Evolutionary conservation across 35 echinoderm and acorn worm species (phyloP), one percentile per base, ranked within the genome.

Genomic region (Apostichopus californicus): DNA sequence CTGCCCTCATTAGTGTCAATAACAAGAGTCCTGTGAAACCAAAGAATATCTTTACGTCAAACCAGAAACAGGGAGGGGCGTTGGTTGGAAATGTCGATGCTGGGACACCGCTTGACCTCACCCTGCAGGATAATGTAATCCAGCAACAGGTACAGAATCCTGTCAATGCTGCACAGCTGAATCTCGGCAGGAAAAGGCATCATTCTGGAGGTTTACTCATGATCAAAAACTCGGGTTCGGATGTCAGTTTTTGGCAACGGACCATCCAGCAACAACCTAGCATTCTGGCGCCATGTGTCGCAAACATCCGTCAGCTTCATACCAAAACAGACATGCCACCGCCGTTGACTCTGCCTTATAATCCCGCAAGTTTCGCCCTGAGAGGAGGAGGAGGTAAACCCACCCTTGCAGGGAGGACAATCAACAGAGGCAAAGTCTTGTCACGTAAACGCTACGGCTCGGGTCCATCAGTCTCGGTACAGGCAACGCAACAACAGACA

Each of bases 1-100:
- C 89, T 21, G 28, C 71, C 12, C 73, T 91, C 53, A 91, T 91
- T 18, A 91, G 89, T 73, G 73, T 78, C 21, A 91, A 91, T 20
- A 91, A 91, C 89, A 91, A 91, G 61, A 91, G 89, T 54, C 89
- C 89, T 57, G 77, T 91, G 8, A 91, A 91, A 52, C 89, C 89
- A 9, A 91, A 91, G 73, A 72, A 91, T 57, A 57, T 72, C 24
- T 91, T 91, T 25, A 34, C 34, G 8, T 13, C 46, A 53, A 89
- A 89, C 24, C 86, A 89, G 68, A 57, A 87, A n/a, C 25, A 46
- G 14, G 22, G 55, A 24, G 34, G 58, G 60, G 9, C 72, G 14
- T 22, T 89, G 63, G 86, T 72, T 5, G 20, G 22, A 25, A 85
- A 11, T 53, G 6, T 18, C 4, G 86, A 89, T 9, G 68, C 86